Base-by-base conservation (phyloP, 2,888 invertebrate genomes). In the Lasioglossum leucozonium region DNA sequence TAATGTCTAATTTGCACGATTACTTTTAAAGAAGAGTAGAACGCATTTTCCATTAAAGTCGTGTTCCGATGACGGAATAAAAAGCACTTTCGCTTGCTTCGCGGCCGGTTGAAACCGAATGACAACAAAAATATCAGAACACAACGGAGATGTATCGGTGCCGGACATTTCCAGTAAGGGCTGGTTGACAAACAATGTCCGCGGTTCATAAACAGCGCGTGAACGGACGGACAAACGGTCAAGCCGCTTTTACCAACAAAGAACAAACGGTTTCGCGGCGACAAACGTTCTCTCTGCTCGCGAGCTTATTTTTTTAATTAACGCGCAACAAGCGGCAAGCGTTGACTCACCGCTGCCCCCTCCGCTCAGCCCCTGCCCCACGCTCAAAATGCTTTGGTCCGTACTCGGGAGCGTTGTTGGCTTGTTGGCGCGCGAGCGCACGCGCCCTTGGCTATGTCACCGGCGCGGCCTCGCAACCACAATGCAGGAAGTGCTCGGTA, bases 401-500 rank as follows among this genome's bases (percentile, higher is more conserved):
- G 47, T 22, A 51, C 51, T 51, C 0, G 5, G 13, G 26, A 26
- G 58, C n/a, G 13, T 13, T 44, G 67, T 5, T 30, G 22, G 34
- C 34, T 65, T 30, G 65, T 26, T 34, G 34, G 65, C 65, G 34
- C 30, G 34, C 34, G 34, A 6, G 67, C 37, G 37, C 37, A 37
- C 67, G 65, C 34, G 71, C 75, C 22, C 81, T 47, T 72, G 75
- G 65, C 58, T 65, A 34, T 74, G 82, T 76, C 72, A 40, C 44
- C 47, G 30, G 58, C 44, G 84, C 65, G 67, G 77, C 80, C 30
- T 44, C 47, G 34, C n/a, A 47, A 47, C 71, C 37, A 85, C 86
- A 85, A 86, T 86, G 72, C 86, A 85, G 86, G 81, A 86, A 86
- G 81, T 81, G 85, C 69, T 78, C 74, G 72, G 42, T 69, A 69